Percentiles rank a stretch among this genome's conserved stretches.
Evolutionary conservation across 2,113 vertebrate species (phyloP).

Genomic region (Nansenia antarctica): DNA sequence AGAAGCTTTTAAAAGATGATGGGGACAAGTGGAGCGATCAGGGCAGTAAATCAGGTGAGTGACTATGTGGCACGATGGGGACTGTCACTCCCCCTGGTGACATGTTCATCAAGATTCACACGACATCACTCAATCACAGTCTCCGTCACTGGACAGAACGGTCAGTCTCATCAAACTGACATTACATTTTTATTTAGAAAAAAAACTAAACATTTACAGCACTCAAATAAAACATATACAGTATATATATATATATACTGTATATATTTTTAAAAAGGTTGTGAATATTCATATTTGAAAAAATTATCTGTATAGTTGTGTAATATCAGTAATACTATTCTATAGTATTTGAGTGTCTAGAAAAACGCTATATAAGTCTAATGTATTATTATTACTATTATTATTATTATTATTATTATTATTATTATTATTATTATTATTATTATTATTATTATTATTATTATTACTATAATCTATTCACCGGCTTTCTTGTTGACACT

Average conservation of each 20-base stretch:
- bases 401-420: too few species aligned
- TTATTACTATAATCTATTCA: too few species aligned
- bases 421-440: too few species aligned
- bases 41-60: constrained; percentile 64
- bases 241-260: neutral
- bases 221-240: neutral
- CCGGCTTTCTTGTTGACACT: too few species aligned
- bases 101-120: constrained; percentile 61
- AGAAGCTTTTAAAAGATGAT: constrained; percentile 71
- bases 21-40: constrained; percentile 59
- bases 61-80: neutral
- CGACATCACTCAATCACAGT: constrained; percentile 57
- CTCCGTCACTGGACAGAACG: constrained; percentile 24
- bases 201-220: constrained; percentile 31
- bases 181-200: constrained; percentile 33
- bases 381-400: too few species aligned
- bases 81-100: constrained; percentile 48
- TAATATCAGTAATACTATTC: too few species aligned
- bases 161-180: constrained; percentile 42
- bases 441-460: too few species aligned
- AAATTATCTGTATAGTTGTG: too few species aligned
- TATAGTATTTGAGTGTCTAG: too few species aligned
- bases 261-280: neutral
- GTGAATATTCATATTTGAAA: too few species aligned
- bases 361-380: too few species aligned